phyloP scores from a whole-genome alignment of 2,888 invertebrate genomes.

The Tenthredo notha region DNA sequence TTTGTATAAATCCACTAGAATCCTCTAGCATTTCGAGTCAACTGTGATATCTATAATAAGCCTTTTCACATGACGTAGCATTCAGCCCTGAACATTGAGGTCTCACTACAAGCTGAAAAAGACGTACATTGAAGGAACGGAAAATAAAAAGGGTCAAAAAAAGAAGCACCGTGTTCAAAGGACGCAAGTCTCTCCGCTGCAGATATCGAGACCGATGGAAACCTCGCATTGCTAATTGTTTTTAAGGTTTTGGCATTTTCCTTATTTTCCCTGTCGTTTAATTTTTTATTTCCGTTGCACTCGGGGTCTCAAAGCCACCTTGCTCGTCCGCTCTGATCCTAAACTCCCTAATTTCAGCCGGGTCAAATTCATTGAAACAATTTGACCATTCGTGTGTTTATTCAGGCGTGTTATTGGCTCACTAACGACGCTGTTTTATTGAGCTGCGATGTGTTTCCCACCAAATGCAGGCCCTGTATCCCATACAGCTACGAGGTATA shows the following conservation, averaged over 20 bases:
- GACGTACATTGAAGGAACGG: neutral
- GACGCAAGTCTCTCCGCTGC: neutral
- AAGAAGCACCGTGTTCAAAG: neutral
- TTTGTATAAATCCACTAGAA: conserved; percentile 16
- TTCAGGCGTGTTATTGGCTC: conserved; percentile 52
- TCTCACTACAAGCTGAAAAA: neutral
- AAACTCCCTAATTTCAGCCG: conserved; percentile 34
- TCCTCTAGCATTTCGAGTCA: conserved; percentile 22
- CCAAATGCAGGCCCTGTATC: neutral
- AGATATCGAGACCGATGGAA: neutral
- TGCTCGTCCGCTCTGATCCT: neutral
- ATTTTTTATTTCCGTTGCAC: neutral
- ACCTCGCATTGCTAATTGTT: neutral
- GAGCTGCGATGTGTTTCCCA: conserved; percentile 14
- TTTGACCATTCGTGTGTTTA: conserved; percentile 41
- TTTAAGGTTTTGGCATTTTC: neutral
- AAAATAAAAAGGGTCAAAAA: neutral
- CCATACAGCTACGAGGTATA: neutral
- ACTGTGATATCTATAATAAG: conserved; percentile 20
- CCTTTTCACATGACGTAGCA: neutral
- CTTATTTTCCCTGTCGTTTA: neutral
- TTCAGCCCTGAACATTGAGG: conserved; percentile 13
- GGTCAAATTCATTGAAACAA: conserved; percentile 49
- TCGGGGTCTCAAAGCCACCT: neutral
- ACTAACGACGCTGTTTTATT: conserved; percentile 43